Base-by-base conservation (phyloP, 2,797 vertebrate genomes). In the Cephalopachus bancanus region DNA sequence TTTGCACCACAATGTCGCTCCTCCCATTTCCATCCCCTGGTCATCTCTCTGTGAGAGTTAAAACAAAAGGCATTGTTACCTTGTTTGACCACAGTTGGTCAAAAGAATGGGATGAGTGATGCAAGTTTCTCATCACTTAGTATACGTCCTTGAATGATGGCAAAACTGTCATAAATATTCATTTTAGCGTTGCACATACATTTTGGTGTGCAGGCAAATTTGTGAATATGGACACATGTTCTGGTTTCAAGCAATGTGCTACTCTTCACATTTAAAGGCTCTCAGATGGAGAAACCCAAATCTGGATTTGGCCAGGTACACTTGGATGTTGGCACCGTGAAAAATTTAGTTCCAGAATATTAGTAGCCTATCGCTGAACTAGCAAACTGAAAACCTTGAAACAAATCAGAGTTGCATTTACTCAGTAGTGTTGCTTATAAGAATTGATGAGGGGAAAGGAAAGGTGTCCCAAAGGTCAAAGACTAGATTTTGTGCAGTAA, bases 1-100 rank as follows among this genome's bases (percentile, higher is more conserved):
- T 7, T n/a, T 78, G 30, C 7, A n/a, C 9, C 24, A 12, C 17
- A 37, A 10, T 14, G 2, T 0, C 5, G 1, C 15, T 8, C 22
- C 8, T 33, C 57, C 22, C 0, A 0, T 44, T 10, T 71, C n/a
- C 51, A 4, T 62, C 15, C 10, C 10, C 14, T 64, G 14, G 3
- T 49, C 19, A 15, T 62, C 20, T 74, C 78, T 74, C 17, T 55
- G 37, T 16, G 53, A 79, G 30, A 28, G 65, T 15, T n/a, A 30
- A 74, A 67, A 74, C 4, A 60, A 59, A 92, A 74, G 5, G 62
- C 12, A 72, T 2, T 14, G 10, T 22, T 44, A 24, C 16, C 49
- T 91, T 93, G 10, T 80, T 69, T n/a, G 44, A 10, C n/a, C 55
- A 80, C 15, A 75, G 10, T 22, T 78, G 44, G 11, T 44, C 44